Evolutionary conservation across 1,140 invertebrate genomes (phyloP), one percentile per base, ranked within the genome.

Genomic region (Homalodisca vitripennis): DNA sequence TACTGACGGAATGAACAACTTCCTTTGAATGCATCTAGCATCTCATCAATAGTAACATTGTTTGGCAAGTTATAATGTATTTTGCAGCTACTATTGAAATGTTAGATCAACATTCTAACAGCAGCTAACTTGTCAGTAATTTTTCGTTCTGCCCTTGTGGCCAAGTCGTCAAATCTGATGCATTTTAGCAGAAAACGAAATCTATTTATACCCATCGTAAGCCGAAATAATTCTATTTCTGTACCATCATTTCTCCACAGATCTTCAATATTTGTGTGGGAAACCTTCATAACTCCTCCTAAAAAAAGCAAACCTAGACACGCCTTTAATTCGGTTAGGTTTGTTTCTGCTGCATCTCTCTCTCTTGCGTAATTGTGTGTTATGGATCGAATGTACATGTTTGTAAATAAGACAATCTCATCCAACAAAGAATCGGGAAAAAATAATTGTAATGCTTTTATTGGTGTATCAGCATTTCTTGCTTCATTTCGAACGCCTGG

Each of bases 11-110:
- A 82, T 17, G n/a, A 6, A 68, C 77, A 81, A 17, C 76, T 66
- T 27, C 79, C 80, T 24, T 78, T 31, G 67, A 81, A 82, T 14
- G 71, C 55, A 64, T 75, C 67, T 10, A 83, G 69, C 66, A 76
- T 74, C 72, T 83, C 78, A 73, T 82, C 78, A 63, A 80, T 72
- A 60, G 78, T 80, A 2, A 79, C 26, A 71, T 74, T 74, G 3
- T 65, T 24, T 24, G 17, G 13, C 12, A 41, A 31, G 20, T 6
- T 34, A 20, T 65, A 65, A n/a, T 32, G 31, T 20, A 3, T 29
- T 65, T 34, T 31, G 20, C 31, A 31, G 31, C 22, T 34, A 41
- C 30, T 13, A 14, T 22, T 41, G 27, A 65, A 31, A 13, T 65
- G 3, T 2, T 20, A 2, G 13, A 65, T 31, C 26, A 65, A 20